phyloP scores from a whole-genome alignment of 1,140 invertebrate genomes.

The Eumaeus atala region DNA sequence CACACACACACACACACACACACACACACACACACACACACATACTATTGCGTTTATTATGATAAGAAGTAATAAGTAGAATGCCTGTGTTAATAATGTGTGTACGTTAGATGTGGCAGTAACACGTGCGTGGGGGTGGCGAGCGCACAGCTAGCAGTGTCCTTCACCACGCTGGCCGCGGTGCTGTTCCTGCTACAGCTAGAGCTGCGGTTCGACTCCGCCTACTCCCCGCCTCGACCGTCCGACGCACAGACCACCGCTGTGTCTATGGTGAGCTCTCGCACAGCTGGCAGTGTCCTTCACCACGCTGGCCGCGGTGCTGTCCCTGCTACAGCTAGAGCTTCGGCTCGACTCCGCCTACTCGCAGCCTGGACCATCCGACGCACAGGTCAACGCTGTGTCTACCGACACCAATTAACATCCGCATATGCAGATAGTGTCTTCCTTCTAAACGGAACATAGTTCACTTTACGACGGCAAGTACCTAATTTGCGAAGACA shows the following conservation, averaged over 20 bases:
- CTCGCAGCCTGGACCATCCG: slow-evolving; percentile 51
- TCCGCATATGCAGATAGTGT: too few relatives aligned
- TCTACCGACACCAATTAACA: too few relatives aligned
- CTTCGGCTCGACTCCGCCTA: slow-evolving; percentile 49
- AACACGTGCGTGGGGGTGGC: slow-evolving; percentile 59
- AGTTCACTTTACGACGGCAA: too few relatives aligned
- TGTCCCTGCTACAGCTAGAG: slow-evolving; percentile 60
- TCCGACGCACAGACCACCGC: slow-evolving; percentile 57
- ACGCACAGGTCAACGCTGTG: slow-evolving; percentile 56
- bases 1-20: too few relatives aligned
- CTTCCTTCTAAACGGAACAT: too few relatives aligned
- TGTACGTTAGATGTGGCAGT: slow-evolving; percentile 41
- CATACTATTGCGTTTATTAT: too few relatives aligned
- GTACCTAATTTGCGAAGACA: too few relatives aligned
- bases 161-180: slow-evolving; percentile 46
- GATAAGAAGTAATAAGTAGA: too few relatives aligned
- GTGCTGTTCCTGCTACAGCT: slow-evolving; percentile 59
- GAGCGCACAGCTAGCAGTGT: slow-evolving; percentile 49
- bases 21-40: too few relatives aligned
- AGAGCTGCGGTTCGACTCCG: slow-evolving; percentile 52
- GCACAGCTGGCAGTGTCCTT: slow-evolving; percentile 53
- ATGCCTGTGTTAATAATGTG: too few relatives aligned
- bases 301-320: slow-evolving; percentile 43
- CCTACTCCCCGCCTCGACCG: slow-evolving; percentile 49
- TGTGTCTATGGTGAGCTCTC: slow-evolving; percentile 60